phyloP scores from a whole-genome alignment of 2,113 vertebrate species.

The Hemibagrus wyckioides region DNA sequence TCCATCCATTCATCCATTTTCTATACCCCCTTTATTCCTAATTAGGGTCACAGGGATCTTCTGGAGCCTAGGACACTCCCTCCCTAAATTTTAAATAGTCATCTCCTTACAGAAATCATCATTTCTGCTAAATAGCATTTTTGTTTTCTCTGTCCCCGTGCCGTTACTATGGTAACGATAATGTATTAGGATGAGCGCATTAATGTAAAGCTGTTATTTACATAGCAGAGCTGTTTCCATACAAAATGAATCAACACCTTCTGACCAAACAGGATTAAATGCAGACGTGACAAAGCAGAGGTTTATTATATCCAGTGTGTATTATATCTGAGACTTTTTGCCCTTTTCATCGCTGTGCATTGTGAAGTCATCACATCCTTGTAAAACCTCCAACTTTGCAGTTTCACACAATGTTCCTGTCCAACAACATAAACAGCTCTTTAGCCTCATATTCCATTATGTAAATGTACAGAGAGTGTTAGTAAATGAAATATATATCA shows the following conservation, averaged over 20 bases:
- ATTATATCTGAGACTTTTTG: not conserved
- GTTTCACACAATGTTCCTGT: conserved; percentile 7
- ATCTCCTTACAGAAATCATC: not conserved
- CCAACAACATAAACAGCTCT: conserved; percentile 58
- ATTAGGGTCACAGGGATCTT: no score
- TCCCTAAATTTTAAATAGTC: not conserved
- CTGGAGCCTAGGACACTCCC: not conserved
- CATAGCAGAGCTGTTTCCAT: not conserved
- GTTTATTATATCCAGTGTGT: not conserved
- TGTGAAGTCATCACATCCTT: not conserved
- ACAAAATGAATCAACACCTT: not conserved
- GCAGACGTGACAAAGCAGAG: not conserved
- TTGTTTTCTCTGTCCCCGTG: not conserved
- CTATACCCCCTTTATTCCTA: no score
- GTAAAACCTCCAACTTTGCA: conserved; percentile 6
- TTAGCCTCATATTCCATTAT: conserved; percentile 62
- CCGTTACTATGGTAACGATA: not conserved
- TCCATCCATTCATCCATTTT: no score
- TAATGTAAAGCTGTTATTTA: not conserved
- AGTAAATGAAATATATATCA: conserved; percentile 68
- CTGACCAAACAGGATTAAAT: not conserved
- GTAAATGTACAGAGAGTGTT: conserved; percentile 64
- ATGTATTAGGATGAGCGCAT: not conserved
- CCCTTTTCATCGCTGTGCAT: not conserved
- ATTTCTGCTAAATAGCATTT: not conserved